Evolutionary conservation across 1,140 invertebrate species (phyloP).

Genomic region (Melitaea cinxia): DNA sequence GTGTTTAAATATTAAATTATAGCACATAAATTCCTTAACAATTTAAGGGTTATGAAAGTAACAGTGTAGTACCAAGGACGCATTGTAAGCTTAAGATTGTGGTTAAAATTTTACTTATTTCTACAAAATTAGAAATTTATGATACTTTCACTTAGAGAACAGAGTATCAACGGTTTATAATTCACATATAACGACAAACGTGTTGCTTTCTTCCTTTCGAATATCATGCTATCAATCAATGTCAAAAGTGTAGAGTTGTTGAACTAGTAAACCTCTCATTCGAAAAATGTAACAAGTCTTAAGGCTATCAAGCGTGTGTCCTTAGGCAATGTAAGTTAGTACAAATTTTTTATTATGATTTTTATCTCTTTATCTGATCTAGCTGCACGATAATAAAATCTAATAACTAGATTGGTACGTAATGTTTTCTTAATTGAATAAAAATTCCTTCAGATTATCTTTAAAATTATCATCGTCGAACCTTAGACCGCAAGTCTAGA

Average conservation of each 20-base stretch:
- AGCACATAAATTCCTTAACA: constrained; percentile 18
- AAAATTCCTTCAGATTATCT: constrained; percentile 5
- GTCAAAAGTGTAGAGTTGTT: background rate
- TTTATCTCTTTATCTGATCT: background rate
- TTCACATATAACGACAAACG: background rate
- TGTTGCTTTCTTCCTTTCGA: constrained; percentile 17
- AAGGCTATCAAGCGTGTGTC: background rate
- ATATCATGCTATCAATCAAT: constrained; percentile 16
- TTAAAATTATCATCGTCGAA: constrained; percentile 5
- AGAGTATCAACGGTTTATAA: background rate
- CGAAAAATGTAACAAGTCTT: background rate
- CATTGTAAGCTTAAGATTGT: constrained; percentile 45
- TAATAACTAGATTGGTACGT: background rate
- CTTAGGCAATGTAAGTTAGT: background rate
- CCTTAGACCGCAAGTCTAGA: constrained; percentile 2
- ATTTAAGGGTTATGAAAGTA: constrained; percentile 55
- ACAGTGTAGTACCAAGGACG: constrained; percentile 45
- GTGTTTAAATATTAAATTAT: constrained; percentile 30
- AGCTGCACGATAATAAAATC: no score
- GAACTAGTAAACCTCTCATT: background rate
- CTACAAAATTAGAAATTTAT: constrained; percentile 17
- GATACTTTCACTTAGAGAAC: background rate
- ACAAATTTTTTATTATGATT: background rate
- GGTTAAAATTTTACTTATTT: constrained; percentile 31
- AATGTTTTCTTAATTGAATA: background rate